Percentiles rank a stretch among this genome's conserved stretches.
These are phyloP conservation scores for Drosophila sechellia DNA, from an alignment of 1,140 invertebrate genomes.

Conservation along the genomic window DNA sequence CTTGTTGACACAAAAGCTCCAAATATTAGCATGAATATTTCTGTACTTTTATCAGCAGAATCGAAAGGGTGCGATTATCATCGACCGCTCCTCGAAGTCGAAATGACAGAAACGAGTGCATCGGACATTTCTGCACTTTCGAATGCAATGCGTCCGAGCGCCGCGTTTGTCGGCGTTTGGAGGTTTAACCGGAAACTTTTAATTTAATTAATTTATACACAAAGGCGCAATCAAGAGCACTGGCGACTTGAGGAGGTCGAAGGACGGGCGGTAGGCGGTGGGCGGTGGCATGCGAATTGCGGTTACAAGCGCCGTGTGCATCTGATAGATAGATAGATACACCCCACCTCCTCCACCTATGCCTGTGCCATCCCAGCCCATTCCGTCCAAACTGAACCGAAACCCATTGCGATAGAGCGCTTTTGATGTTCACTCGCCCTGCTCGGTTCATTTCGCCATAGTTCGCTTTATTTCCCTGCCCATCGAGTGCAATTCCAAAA, in stretches of 20 bases:
- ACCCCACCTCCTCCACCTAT: constrained; percentile 10
- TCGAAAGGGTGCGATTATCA: constrained; percentile 18
- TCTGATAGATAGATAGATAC: constrained; percentile 56
- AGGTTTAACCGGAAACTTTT: constrained; percentile 84
- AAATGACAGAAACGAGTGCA: constrained; percentile 5
- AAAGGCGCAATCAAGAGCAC: constrained; percentile 80
- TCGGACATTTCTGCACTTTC: constrained; percentile 7
- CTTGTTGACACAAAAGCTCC: constrained; percentile 10
- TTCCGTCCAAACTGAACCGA: neutral
- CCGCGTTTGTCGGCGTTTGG: constrained; percentile 53
- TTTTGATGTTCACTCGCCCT: constrained; percentile 50
- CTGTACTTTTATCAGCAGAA: neutral
- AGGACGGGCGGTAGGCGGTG: constrained; percentile 4
- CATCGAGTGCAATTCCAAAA: constrained; percentile 44
- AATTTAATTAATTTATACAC: constrained; percentile 84
- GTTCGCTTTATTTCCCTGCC: constrained; percentile 54
- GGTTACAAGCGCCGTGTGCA: constrained; percentile 61
- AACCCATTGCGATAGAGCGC: constrained; percentile 43
- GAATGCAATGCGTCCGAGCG: constrained; percentile 43
- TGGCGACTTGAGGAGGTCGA: constrained; percentile 33
- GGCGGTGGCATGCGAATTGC: constrained; percentile 56
- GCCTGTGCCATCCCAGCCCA: neutral
- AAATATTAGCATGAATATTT: constrained; percentile 17
- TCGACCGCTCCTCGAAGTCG: neutral
- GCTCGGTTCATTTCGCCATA: constrained; percentile 53